phyloP scores from a whole-genome alignment of 2,797 vertebrate species.

The Pogoniulus pusillus region DNA sequence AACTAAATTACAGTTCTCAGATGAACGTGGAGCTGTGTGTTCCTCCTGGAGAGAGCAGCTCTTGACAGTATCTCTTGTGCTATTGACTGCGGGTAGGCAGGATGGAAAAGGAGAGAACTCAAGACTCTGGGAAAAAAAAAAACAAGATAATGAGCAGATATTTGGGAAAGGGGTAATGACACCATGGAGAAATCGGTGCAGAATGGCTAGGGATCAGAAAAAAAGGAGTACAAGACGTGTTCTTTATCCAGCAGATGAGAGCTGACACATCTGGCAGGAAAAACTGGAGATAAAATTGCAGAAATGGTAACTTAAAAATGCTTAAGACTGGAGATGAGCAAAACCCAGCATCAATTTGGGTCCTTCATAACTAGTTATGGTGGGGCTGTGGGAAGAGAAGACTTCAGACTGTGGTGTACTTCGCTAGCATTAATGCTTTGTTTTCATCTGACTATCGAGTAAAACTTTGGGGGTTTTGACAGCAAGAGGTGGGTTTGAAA shows the following conservation, averaged over 20 bases:
- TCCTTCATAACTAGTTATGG: background rate
- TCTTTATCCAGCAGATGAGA: background rate
- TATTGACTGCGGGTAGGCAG: background rate
- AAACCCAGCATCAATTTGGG: accelerated
- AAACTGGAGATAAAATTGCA: background rate
- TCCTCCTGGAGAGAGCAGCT: background rate
- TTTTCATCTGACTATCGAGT: background rate
- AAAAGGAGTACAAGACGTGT: background rate
- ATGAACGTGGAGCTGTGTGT: accelerated
- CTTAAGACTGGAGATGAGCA: background rate
- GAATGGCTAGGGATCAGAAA: background rate
- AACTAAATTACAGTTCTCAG: background rate
- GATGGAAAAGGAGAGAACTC: background rate
- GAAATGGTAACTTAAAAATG: background rate
- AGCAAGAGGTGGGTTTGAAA: background rate
- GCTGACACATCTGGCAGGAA: background rate
- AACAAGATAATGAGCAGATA: accelerated
- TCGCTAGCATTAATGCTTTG: background rate
- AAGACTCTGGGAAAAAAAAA: background rate
- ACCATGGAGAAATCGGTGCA: background rate
- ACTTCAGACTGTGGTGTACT: background rate
- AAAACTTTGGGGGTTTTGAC: background rate
- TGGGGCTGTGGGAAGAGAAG: background rate
- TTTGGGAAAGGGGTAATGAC: background rate
- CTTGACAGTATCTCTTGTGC: background rate